Evolutionary conservation across 2,888 invertebrate genomes (phyloP).

Genomic region (Drosophila kambysellisi): DNA sequence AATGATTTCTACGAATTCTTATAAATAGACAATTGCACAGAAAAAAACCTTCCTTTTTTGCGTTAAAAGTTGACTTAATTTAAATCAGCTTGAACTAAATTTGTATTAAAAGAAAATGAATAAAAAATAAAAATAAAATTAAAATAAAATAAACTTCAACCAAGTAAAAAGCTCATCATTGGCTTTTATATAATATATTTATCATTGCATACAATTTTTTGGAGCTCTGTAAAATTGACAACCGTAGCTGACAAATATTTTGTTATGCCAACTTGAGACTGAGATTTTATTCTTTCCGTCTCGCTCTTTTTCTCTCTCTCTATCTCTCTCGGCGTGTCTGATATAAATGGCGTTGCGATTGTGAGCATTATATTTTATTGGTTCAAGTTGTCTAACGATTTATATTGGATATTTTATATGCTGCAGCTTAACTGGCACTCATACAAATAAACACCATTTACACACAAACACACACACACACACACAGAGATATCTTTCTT

Average conservation of each 20-base stretch:
- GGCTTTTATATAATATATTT: not conserved
- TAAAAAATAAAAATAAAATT: too few species aligned
- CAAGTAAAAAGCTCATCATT: not conserved
- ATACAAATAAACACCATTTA: constrained; percentile 67
- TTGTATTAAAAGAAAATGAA: too few species aligned
- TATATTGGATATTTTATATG: constrained; percentile 72
- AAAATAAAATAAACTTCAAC: not conserved
- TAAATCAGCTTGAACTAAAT: not conserved
- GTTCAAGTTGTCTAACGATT: constrained; percentile 69
- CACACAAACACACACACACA: constrained; percentile 23
- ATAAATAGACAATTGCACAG: constrained; percentile 12
- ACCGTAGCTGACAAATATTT: constrained; percentile 20
- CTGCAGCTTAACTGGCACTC: constrained; percentile 61
- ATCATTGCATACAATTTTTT: constrained; percentile 9
- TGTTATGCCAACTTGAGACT: constrained; percentile 12
- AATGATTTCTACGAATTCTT: not conserved
- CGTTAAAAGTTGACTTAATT: not conserved
- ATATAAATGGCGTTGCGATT: constrained; percentile 49
- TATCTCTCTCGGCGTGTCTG: not conserved
- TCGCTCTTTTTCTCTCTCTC: not conserved
- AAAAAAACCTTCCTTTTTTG: not conserved
- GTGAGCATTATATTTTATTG: constrained; percentile 70
- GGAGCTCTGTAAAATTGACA: constrained; percentile 14
- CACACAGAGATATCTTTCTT: constrained; percentile 55
- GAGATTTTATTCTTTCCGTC: constrained; percentile 13